Percentiles rank a stretch among this genome's conserved stretches.
Conservation (phyloP, 2,113 vertebrate genomes). For the Marmota monax region DNA sequence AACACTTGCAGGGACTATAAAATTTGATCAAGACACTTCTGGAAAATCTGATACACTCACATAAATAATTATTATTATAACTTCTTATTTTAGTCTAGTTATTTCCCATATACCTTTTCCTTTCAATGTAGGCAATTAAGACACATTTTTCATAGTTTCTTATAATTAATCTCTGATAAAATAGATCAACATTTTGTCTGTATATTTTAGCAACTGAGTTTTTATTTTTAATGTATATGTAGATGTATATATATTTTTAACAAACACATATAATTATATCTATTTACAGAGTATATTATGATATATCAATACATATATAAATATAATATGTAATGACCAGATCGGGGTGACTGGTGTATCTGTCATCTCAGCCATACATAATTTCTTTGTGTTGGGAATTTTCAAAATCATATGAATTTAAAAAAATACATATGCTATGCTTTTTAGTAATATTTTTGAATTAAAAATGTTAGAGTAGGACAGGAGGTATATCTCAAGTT, state of each 20-base stretch:
- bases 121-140: background rate
- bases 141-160: background rate
- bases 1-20: background rate
- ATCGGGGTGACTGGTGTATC: background rate
- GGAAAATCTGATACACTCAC: background rate
- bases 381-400: background rate
- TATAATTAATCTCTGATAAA: conserved; percentile 2
- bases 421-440: too few relatives aligned
- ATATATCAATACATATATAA: background rate
- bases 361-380: background rate
- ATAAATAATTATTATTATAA: background rate
- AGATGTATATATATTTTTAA: background rate
- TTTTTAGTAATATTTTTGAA: conserved; percentile 10
- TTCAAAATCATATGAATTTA: background rate
- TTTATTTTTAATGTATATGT: background rate
- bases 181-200: too few relatives aligned
- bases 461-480: background rate
- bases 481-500: background rate
- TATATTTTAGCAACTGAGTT: background rate
- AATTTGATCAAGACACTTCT: conserved; percentile 17
- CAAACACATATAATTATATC: background rate
- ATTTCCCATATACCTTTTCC: background rate
- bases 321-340: background rate
- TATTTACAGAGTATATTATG: background rate
- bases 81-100: background rate